These are phyloP conservation scores for Spodoptera frugiperda DNA, from an alignment of 1,140 invertebrate species.

Conservation along the genomic window DNA sequence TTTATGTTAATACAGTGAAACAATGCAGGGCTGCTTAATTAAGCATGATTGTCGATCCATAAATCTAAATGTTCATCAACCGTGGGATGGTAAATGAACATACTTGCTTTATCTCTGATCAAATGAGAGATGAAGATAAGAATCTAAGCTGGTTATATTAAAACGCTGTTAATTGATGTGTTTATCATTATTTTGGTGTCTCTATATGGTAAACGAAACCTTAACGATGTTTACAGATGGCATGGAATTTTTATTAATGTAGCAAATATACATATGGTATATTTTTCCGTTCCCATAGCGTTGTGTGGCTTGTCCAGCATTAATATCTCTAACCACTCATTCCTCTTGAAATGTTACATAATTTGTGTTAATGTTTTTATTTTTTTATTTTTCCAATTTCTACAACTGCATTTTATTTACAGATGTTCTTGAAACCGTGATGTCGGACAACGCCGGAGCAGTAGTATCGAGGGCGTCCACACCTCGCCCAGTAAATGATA, in stretches of 20 bases:
- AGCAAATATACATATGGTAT: background rate
- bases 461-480: slow-evolving; percentile 79
- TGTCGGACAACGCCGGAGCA: slow-evolving; percentile 80
- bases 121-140: slow-evolving; percentile 35
- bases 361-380: background rate
- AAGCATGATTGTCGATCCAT: slow-evolving; percentile 79
- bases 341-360: background rate
- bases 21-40: slow-evolving; percentile 78
- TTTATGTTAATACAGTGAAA: slow-evolving; percentile 69
- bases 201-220: background rate
- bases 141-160: slow-evolving; percentile 21
- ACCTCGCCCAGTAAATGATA: slow-evolving; percentile 73
- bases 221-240: background rate
- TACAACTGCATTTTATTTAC: slow-evolving; percentile 56
- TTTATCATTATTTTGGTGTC: slow-evolving; percentile 28
- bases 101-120: slow-evolving; percentile 27
- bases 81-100: slow-evolving; percentile 27
- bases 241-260: slow-evolving; percentile 1
- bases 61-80: slow-evolving; percentile 74
- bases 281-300: background rate
- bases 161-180: slow-evolving; percentile 32
- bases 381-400: too few species aligned
- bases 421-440: slow-evolving; percentile 72
- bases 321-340: background rate
- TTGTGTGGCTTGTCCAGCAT: background rate